phyloP scores from a whole-genome alignment of 1,140 invertebrate species.

The Mizuhopecten yessoensis region DNA sequence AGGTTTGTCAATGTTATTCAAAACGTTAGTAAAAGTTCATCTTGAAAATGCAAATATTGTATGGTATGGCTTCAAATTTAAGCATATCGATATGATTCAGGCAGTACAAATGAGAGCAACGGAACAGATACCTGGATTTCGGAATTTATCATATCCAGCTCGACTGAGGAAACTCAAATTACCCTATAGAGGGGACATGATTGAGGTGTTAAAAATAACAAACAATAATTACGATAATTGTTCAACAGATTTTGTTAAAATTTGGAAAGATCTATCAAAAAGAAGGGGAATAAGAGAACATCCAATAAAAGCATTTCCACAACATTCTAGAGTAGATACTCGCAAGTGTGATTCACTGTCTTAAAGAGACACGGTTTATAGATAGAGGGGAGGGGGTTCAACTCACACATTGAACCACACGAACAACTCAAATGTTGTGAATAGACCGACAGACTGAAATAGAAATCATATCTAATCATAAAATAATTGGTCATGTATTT shows the following conservation, averaged over 20 bases:
- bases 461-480: too few relatives aligned
- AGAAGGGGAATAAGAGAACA: neutral
- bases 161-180: conserved; percentile 33
- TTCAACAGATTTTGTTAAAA: neutral
- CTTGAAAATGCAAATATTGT: conserved; percentile 41
- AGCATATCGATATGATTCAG: conserved; percentile 47
- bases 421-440: too few relatives aligned
- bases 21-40: conserved; percentile 41
- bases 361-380: too few relatives aligned
- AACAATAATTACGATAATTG: too few relatives aligned
- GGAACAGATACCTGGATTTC: conserved; percentile 45
- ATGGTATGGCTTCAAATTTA: conserved; percentile 42
- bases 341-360: too few relatives aligned
- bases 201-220: neutral
- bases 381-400: too few relatives aligned
- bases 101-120: conserved; percentile 55
- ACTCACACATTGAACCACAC: too few relatives aligned
- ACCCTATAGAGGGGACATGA: conserved; percentile 49
- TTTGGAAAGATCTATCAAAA: neutral
- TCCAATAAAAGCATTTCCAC: neutral
- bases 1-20: conserved; percentile 27
- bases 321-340: neutral
- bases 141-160: conserved; percentile 42
- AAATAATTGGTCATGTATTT: too few relatives aligned
- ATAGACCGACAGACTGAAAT: too few relatives aligned